A percentile compares a stretch with the other conserved stretches of the same genome.
phyloP scores from a whole-genome alignment of 2,888 invertebrate species.

The Camptogramma bilineatum region DNA sequence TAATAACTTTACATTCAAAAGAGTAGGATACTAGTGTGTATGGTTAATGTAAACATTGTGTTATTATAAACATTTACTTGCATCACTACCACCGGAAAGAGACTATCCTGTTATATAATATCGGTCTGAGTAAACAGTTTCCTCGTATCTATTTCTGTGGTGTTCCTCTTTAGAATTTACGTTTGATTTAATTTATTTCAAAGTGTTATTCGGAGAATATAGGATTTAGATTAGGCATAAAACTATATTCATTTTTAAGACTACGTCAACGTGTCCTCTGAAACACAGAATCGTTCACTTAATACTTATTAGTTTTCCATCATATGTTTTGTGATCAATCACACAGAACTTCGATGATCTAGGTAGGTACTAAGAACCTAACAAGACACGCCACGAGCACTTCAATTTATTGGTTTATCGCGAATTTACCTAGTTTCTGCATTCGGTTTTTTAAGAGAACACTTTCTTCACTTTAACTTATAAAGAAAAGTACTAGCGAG shows the following conservation, averaged over 20 bases:
- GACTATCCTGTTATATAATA: conserved; percentile 53
- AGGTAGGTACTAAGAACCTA: too few relatives aligned
- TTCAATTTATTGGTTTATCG: too few relatives aligned
- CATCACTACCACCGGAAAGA: conserved; percentile 54
- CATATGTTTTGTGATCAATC: too few relatives aligned
- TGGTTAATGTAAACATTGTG: conserved; percentile 28
- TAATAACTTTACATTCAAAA: conserved; percentile 6
- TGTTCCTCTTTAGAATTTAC: conserved; percentile 5
- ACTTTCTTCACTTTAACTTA: not conserved
- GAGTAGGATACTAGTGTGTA: conserved; percentile 20
- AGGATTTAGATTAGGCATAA: not conserved
- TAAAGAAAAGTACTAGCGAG: not conserved
- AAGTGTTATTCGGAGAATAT: not conserved
- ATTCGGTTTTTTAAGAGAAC: not conserved
- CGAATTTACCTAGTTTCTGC: too few relatives aligned
- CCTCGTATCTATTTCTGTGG: conserved; percentile 14
- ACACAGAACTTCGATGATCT: too few relatives aligned
- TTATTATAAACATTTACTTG: conserved; percentile 49
- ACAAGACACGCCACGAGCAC: too few relatives aligned
- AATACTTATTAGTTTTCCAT: too few relatives aligned
- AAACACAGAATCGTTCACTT: too few relatives aligned
- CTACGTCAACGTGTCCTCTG: too few relatives aligned
- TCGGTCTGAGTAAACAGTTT: conserved; percentile 45
- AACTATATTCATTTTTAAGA: too few relatives aligned
- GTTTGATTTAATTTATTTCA: conserved; percentile 6